Evolutionary conservation across 2,888 invertebrate species (phyloP), one percentile per base, ranked within the genome.

Genomic region (Chalcosyrphus nemorum): DNA sequence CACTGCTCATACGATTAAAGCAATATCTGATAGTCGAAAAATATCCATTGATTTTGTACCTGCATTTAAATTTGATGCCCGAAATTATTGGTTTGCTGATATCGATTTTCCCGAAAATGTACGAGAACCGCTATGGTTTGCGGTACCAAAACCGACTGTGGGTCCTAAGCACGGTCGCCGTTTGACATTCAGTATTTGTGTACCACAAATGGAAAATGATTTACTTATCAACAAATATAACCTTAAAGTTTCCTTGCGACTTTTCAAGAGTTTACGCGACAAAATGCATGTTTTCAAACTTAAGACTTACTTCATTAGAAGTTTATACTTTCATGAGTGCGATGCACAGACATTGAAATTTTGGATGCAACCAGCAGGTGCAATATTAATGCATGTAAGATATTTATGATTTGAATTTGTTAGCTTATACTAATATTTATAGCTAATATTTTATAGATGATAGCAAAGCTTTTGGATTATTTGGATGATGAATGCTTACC

Each of bases 1-100:
- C 0, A 86, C 86, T 3, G 82, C 87, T 0, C 87, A 88, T 59
- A 89, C 88, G 0, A 77, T 89, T 2, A 47, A 32, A 1, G 88
- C 89, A 0, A 15, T 24, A n/a, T 81, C 86, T 0, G 1, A 9
- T 0, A n/a, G 4, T 0, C 65, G 86, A 1, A 3, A 29, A 0
- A 86, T 88, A 19, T 50, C 47, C 11, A 87, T 89, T n/a, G 88
- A 89, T 76, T 87, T 89, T 57, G 87, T 88, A 9, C 88, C 89
- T 15, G 88, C 86, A 0, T 81, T 89, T 1, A 70, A 87, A 43
- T 86, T 89, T 7, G 3, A 24, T n/a, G 17, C 13, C 0, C 38
- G 66, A 3, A 7, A 21, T 0, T 15, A 86, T 1, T 89, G 87
- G 87, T 65, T 59, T 17, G 76, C 27, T 3, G 27, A 4, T 15